Percentiles rank a stretch among this genome's conserved stretches.
Evolutionary conservation across 2,888 invertebrate species (phyloP).

Genomic region (Venusia cambrica): DNA sequence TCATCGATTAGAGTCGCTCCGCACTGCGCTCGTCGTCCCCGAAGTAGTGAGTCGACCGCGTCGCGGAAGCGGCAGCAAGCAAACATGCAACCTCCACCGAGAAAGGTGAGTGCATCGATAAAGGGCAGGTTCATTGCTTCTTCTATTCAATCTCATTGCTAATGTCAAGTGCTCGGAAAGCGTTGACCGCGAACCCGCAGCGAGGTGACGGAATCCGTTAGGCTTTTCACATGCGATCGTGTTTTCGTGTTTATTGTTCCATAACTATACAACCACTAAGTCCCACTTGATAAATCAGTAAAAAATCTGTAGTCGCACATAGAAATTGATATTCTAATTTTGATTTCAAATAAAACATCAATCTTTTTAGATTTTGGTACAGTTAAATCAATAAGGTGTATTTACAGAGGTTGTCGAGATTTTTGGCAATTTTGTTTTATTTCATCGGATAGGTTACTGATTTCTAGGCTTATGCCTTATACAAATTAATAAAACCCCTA

Average conservation of each 20-base stretch:
- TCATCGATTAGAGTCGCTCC: slow-evolving; percentile 44
- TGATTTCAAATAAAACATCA: too few relatives aligned
- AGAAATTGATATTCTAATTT: too few relatives aligned
- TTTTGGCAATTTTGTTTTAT: background rate
- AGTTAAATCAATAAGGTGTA: slow-evolving; percentile 31
- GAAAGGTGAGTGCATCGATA: slow-evolving; percentile 84
- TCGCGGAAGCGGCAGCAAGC: slow-evolving; percentile 24
- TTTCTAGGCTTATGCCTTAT: too few relatives aligned
- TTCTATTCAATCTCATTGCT: background rate
- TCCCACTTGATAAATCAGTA: slow-evolving; percentile 6
- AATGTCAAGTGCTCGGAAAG: slow-evolving; percentile 7
- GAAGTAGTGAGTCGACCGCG: slow-evolving; percentile 35
- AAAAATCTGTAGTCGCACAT: too few relatives aligned
- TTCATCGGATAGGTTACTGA: background rate
- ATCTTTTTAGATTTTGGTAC: too few relatives aligned
- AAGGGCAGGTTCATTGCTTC: slow-evolving; percentile 7
- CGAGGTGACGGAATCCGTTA: slow-evolving; percentile 5
- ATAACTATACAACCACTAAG: slow-evolving; percentile 25
- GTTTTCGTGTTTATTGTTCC: slow-evolving; percentile 15
- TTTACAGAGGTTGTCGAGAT: slow-evolving; percentile 14
- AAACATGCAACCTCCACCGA: slow-evolving; percentile 92
- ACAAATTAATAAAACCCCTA: too few relatives aligned
- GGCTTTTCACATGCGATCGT: slow-evolving; percentile 5
- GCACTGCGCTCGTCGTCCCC: slow-evolving; percentile 25
- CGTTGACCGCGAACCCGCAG: background rate